phyloP scores from a whole-genome alignment of 2,888 invertebrate genomes.

The Imbricaverruca yamaguchii region DNA sequence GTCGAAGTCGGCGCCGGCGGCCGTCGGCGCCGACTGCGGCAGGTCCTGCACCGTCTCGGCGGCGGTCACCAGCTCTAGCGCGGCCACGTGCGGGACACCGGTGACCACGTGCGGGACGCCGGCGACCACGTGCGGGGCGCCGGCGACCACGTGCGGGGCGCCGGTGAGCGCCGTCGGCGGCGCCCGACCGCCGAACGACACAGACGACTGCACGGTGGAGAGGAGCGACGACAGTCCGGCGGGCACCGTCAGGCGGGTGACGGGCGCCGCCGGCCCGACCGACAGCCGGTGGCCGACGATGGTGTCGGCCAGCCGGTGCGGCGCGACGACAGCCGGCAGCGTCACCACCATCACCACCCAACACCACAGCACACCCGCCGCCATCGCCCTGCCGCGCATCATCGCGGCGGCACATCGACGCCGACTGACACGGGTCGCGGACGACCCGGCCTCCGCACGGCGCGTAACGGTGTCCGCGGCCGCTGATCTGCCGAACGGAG shows the following conservation, averaged over 20 bases:
- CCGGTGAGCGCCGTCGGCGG: neutral
- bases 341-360: neutral
- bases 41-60: neutral
- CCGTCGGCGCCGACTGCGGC: neutral
- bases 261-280: neutral
- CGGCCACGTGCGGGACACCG: neutral
- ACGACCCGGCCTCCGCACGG: too few relatives aligned
- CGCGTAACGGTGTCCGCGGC: too few relatives aligned
- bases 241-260: neutral
- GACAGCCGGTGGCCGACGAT: neutral
- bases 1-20: neutral
- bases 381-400: too few relatives aligned
- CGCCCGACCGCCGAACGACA: neutral
- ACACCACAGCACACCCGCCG: too few relatives aligned
- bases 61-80: neutral
- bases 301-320: neutral
- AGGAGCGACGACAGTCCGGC: neutral
- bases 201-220: neutral
- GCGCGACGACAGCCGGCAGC: neutral
- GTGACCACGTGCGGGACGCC: constrained; percentile 16
- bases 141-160: constrained; percentile 8
- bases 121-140: neutral
- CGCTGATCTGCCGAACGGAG: too few relatives aligned
- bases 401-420: too few relatives aligned
- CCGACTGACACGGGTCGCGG: too few relatives aligned